phyloP scores from a whole-genome alignment of 2,797 vertebrate species.

The Ptychobarbus kaznakovi region DNA sequence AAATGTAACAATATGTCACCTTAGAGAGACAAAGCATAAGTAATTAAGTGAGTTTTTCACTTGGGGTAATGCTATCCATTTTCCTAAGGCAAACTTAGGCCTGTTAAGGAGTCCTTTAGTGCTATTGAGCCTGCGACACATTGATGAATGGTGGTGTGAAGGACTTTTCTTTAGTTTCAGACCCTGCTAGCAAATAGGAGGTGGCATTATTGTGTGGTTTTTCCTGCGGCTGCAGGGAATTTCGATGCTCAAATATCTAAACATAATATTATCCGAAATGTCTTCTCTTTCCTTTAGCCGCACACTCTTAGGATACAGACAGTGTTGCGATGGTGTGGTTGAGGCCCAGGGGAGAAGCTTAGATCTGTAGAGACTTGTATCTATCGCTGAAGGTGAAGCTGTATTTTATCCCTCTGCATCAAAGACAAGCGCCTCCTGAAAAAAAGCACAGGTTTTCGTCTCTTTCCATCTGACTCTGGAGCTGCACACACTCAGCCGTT shows the following conservation, averaged over 20 bases:
- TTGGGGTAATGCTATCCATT: constrained; percentile 57
- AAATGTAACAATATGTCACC: constrained; percentile 52
- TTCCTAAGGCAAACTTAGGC: constrained; percentile 60
- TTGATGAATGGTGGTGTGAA: constrained; percentile 63
- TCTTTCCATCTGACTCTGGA: constrained; percentile 45
- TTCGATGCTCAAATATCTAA: constrained; percentile 55
- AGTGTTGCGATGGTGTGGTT: constrained; percentile 51
- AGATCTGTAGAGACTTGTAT: constrained; percentile 66
- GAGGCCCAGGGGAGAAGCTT: constrained; percentile 51
- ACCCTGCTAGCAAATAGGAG: constrained; percentile 62
- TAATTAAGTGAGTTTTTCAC: constrained; percentile 55
- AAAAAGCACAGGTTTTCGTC: constrained; percentile 49
- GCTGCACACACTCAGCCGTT: constrained; percentile 10
- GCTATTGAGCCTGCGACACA: constrained; percentile 65
- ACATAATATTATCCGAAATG: constrained; percentile 58
- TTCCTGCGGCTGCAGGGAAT: constrained; percentile 66
- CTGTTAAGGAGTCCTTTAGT: constrained; percentile 62
- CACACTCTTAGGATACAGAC: constrained; percentile 34
- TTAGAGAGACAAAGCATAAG: constrained; percentile 60
- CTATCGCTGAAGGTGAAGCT: constrained; percentile 63
- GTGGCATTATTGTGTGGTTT: constrained; percentile 56
- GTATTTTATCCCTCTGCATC: constrained; percentile 64
- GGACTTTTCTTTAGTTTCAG: constrained; percentile 56
- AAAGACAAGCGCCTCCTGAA: constrained; percentile 55
- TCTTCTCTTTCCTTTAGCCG: constrained; percentile 47